These are phyloP conservation scores for Buteo buteo DNA, from an alignment of 2,113 vertebrate species.

Conservation along the genomic window DNA sequence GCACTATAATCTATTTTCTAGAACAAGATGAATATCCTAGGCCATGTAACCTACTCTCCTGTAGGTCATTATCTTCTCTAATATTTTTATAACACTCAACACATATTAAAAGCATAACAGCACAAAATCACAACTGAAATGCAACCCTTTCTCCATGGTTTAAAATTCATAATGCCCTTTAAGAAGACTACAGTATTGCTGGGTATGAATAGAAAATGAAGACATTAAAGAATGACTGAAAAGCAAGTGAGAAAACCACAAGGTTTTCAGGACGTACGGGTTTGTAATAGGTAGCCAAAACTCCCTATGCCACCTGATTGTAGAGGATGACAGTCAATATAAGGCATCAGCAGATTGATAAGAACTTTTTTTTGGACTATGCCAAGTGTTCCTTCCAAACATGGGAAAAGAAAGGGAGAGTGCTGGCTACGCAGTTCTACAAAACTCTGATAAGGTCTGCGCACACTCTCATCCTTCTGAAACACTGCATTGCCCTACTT, in stretches of 20 bases:
- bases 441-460: not conserved
- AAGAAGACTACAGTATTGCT: not conserved
- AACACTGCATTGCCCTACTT: not conserved
- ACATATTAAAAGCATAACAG: not conserved
- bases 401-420: not conserved
- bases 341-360: not conserved
- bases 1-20: not conserved
- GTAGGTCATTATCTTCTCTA: not conserved
- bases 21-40: not conserved
- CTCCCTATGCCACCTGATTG: not conserved
- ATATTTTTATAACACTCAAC: not conserved
- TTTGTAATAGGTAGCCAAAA: not conserved
- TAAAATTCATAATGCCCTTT: not conserved
- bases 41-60: not conserved
- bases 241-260: not conserved
- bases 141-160: not conserved
- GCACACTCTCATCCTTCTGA: not conserved
- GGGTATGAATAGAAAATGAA: not conserved
- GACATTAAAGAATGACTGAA: not conserved
- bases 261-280: not conserved
- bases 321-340: not conserved
- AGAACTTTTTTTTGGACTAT: not conserved
- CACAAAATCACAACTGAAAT: not conserved
- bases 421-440: not conserved
- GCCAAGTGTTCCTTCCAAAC: slow-evolving; percentile 7